Evolutionary conservation across 2,113 vertebrate genomes (phyloP).

Genomic region (Malurus melanocephalus): DNA sequence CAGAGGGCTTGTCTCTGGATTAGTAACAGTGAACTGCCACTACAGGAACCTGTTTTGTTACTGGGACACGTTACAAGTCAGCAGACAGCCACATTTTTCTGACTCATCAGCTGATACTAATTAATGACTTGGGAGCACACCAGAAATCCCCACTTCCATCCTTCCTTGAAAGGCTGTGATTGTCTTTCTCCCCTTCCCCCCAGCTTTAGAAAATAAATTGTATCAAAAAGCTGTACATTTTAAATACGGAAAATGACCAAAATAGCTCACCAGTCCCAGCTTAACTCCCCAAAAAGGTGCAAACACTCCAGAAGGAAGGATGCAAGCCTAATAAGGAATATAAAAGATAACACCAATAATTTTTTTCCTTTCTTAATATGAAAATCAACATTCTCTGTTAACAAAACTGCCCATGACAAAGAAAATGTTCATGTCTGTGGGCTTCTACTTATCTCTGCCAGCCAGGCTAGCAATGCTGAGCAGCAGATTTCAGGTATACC

Average conservation of each 20-base stretch:
- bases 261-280: background rate
- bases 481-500: background rate
- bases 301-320: background rate
- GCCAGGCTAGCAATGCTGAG: background rate
- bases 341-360: background rate
- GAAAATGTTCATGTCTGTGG: background rate
- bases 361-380: background rate
- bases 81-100: conserved; percentile 38
- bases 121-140: conserved; percentile 32
- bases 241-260: background rate
- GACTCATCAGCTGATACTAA: conserved; percentile 41
- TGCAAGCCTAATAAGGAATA: background rate
- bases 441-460: background rate
- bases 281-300: background rate
- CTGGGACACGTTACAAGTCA: conserved; percentile 10
- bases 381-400: background rate
- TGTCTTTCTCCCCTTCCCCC: background rate
- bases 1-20: background rate
- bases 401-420: background rate
- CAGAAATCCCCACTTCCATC: background rate
- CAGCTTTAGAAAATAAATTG: background rate
- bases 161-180: conserved; percentile 7
- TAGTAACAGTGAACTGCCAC: background rate
- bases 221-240: background rate
- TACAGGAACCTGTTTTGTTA: conserved; percentile 20